Percentiles rank a stretch among this genome's conserved stretches.
Evolutionary conservation across 2,113 vertebrate species (phyloP).

Genomic region (Jacana jacana): DNA sequence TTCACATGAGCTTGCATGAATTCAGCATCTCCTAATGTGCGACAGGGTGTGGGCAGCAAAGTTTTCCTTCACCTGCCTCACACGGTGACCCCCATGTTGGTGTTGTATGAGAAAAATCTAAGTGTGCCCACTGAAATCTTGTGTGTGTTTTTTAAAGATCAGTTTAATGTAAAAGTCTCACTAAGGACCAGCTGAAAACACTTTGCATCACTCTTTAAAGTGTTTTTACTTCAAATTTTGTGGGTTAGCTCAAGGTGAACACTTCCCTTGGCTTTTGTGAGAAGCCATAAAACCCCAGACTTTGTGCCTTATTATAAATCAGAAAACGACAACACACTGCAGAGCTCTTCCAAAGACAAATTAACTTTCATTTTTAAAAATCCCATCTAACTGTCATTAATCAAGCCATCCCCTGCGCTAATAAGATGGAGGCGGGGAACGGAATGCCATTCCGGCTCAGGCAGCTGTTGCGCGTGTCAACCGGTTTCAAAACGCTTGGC

Average conservation of each 20-base stretch:
- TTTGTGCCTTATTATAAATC: conserved; percentile 16
- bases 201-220: background rate
- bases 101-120: background rate
- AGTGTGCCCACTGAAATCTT: background rate
- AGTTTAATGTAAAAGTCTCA: background rate
- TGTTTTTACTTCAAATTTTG: background rate
- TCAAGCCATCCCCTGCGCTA: background rate
- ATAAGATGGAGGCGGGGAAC: background rate
- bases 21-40: background rate
- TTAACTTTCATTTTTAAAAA: conserved; percentile 28
- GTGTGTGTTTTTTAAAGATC: background rate
- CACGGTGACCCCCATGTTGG: background rate
- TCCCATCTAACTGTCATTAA: background rate
- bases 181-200: background rate
- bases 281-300: background rate
- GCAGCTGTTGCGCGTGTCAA: conserved; percentile 47
- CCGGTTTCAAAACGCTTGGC: conserved; percentile 45
- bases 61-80: background rate
- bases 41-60: background rate
- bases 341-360: background rate
- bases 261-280: background rate
- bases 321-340: background rate
- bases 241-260: background rate
- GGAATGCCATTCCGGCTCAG: background rate
- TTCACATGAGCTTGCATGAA: background rate